Percentiles rank a stretch among this genome's conserved stretches.
Evolutionary conservation across 2,113 vertebrate species (phyloP).

Genomic region (Oxygymnocypris stewartii): DNA sequence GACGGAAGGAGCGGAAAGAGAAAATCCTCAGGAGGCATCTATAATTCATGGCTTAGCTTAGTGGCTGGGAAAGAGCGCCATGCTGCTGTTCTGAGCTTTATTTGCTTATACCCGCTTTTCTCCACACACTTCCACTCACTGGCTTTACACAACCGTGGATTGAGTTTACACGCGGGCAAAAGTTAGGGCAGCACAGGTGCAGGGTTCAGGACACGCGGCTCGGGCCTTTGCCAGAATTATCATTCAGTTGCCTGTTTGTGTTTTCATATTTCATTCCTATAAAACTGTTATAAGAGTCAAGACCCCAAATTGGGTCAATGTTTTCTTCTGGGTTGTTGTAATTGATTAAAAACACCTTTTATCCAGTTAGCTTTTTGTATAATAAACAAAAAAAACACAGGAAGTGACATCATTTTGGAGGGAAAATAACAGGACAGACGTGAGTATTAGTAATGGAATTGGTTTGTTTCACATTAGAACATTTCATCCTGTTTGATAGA

Average conservation of each 20-base stretch:
- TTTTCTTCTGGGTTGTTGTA: background rate
- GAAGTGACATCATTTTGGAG: background rate
- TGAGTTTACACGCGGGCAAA: conserved; percentile 64
- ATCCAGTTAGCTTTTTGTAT: no score
- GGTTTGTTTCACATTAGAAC: background rate
- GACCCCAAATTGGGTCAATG: background rate
- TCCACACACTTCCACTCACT: conserved; percentile 37
- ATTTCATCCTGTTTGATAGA: background rate
- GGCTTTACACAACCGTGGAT: conserved; percentile 54
- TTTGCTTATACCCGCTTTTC: conserved; percentile 62
- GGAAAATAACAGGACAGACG: background rate
- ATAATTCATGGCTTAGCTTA: conserved; percentile 72
- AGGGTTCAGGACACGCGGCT: background rate
- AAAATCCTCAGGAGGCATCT: conserved; percentile 69
- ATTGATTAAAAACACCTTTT: background rate
- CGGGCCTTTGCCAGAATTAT: background rate
- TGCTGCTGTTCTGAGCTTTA: conserved; percentile 62
- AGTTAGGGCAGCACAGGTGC: conserved; percentile 45
- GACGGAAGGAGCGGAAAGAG: conserved; percentile 51
- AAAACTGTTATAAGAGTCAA: background rate
- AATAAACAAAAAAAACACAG: background rate
- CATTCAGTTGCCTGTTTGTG: background rate
- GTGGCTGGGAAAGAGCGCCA: conserved; percentile 58
- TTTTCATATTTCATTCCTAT: no score
- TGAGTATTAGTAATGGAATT: no score